Conservation (phyloP, 2,888 invertebrate species). For the Xanthorhoe designata region DNA sequence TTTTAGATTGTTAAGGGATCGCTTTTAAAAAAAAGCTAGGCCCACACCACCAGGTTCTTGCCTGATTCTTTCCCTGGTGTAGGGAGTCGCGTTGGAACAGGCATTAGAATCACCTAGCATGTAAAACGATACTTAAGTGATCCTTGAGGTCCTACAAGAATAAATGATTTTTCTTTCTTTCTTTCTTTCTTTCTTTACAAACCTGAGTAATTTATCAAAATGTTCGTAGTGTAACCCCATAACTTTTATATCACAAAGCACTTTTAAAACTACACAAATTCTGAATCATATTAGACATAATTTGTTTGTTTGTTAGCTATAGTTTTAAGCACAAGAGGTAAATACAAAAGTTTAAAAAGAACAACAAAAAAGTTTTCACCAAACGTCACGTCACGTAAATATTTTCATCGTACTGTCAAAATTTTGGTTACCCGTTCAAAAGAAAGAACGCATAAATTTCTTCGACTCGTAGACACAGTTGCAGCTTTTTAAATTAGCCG, state of each 20-base stretch:
- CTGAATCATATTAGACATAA: no score
- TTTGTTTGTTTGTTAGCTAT: neutral
- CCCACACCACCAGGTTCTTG: no score
- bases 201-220: neutral
- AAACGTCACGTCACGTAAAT: slow-evolving; percentile 67
- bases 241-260: slow-evolving; percentile 19
- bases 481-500: slow-evolving; percentile 51
- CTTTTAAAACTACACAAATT: slow-evolving; percentile 10
- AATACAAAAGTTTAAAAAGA: slow-evolving; percentile 22
- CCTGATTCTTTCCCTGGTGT: no score
- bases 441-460: slow-evolving; percentile 43
- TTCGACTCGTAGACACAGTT: slow-evolving; percentile 26
- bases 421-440: slow-evolving; percentile 58
- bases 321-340: slow-evolving; percentile 18
- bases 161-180: no score
- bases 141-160: no score
- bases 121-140: no score
- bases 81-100: no score
- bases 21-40: no score
- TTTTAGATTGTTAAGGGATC: no score
- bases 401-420: slow-evolving; percentile 79
- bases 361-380: slow-evolving; percentile 43
- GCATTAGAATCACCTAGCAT: no score
- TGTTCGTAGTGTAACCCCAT: neutral
- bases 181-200: no score